These are phyloP conservation scores for Phyllotis vaccarum DNA, from an alignment of 2,797 vertebrate genomes.

Conservation along the genomic window DNA sequence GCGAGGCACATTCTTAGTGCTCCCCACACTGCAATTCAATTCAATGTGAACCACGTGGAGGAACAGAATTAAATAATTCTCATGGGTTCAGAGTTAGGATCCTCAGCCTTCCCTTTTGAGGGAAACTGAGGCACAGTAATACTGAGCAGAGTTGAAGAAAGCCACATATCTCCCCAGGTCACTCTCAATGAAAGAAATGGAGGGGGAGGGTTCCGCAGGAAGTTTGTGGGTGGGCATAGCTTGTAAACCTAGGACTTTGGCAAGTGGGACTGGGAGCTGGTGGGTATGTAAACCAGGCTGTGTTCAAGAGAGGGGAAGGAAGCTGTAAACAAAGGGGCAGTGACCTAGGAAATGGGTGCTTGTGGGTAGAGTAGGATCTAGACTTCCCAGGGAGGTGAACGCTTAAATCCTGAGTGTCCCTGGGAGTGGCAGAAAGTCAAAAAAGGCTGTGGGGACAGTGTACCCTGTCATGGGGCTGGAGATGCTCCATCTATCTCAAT, in stretches of 20 bases:
- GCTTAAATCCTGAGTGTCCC: slow-evolving; percentile 6
- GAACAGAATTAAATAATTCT: slow-evolving; percentile 73
- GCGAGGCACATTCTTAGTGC: not conserved
- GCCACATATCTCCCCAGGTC: not conserved
- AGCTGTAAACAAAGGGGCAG: slow-evolving; percentile 68
- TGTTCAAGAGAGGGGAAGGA: slow-evolving; percentile 1
- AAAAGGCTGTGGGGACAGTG: not conserved
- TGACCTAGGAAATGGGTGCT: not conserved
- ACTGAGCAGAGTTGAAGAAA: slow-evolving; percentile 70
- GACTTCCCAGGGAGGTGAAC: not conserved
- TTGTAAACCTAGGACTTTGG: slow-evolving; percentile 69
- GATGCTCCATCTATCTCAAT: not conserved
- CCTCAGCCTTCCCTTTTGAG: slow-evolving; percentile 40
- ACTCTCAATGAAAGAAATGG: not conserved
- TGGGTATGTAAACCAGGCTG: slow-evolving; percentile 65
- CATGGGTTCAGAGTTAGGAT: slow-evolving; percentile 2
- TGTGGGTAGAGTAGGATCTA: not conserved
- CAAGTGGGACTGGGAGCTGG: not conserved
- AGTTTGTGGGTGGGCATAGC: not conserved
- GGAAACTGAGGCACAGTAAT: slow-evolving; percentile 69
- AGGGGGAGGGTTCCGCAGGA: not conserved
- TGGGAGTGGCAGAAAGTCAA: not conserved
- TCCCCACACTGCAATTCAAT: not conserved
- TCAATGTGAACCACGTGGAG: slow-evolving; percentile 45
- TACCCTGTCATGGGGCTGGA: not conserved